Conservation (phyloP, 92 coral and sea anemone species). For the Actinostola sp. region DNA sequence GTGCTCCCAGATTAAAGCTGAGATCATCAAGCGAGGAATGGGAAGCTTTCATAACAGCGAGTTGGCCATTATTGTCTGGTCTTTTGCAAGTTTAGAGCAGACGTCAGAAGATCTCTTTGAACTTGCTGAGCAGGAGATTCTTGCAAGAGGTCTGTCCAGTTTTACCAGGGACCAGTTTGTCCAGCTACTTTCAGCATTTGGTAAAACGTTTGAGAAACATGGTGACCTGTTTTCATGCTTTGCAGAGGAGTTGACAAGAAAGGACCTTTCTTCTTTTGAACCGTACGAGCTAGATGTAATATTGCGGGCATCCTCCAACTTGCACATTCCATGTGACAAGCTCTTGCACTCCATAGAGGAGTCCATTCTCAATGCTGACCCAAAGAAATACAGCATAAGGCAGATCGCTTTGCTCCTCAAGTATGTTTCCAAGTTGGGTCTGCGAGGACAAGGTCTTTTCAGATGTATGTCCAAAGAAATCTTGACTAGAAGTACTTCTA, state of each 20-base stretch:
- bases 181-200: constrained; percentile 40
- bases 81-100: constrained; percentile 42
- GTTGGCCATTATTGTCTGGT: constrained; percentile 37
- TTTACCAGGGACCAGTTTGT: constrained; percentile 46
- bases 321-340: constrained; percentile 28
- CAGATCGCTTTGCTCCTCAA: constrained; percentile 35
- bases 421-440: constrained; percentile 39
- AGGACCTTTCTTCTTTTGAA: constrained; percentile 35
- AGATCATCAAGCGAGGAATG: constrained; percentile 34
- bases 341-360: constrained; percentile 26
- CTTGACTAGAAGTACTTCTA: constrained; percentile 7
- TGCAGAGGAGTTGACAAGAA: constrained; percentile 36
- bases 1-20: constrained; percentile 9
- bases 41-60: constrained; percentile 31
- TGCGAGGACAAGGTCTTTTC: constrained; percentile 30
- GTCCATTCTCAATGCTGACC: constrained; percentile 34
- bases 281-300: constrained; percentile 45
- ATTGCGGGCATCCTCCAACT: constrained; percentile 13
- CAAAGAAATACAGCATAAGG: constrained; percentile 29
- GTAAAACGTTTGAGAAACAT: constrained; percentile 28
- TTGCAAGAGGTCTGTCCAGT: constrained; percentile 20
- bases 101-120: constrained; percentile 26
- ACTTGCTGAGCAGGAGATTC: constrained; percentile 46
- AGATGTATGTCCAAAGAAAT: constrained; percentile 45
- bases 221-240: constrained; percentile 23